Percentiles rank a stretch among this genome's conserved stretches.
Conservation (phyloP, 2,888 invertebrate species). For the Drosophila robusta region DNA sequence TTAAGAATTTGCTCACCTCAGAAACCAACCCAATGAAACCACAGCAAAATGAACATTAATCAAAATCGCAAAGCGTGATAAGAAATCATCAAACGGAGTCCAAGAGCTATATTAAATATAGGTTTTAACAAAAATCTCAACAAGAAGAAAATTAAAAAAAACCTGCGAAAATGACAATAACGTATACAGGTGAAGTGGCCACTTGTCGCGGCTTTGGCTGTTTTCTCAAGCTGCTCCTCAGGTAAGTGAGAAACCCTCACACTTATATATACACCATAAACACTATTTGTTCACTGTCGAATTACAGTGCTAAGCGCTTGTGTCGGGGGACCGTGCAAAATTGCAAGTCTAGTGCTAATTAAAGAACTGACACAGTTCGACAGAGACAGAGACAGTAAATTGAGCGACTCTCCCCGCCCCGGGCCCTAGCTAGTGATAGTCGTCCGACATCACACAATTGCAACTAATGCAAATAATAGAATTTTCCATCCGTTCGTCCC, state of each 20-base stretch:
- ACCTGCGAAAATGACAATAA: slow-evolving; percentile 89
- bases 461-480: slow-evolving; percentile 59
- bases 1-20: neutral
- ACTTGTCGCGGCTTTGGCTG: slow-evolving; percentile 94
- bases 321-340: slow-evolving; percentile 31
- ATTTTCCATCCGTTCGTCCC: slow-evolving; percentile 37
- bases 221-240: slow-evolving; percentile 92
- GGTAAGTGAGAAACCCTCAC: slow-evolving; percentile 87
- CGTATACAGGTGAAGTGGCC: slow-evolving; percentile 94
- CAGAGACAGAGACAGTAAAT: slow-evolving; percentile 9
- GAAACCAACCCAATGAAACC: neutral
- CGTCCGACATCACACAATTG: slow-evolving; percentile 43
- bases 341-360: slow-evolving; percentile 57
- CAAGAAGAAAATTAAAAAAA: slow-evolving; percentile 15
- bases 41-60: slow-evolving; percentile 48
- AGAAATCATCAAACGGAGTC: slow-evolving; percentile 8
- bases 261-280: slow-evolving; percentile 4
- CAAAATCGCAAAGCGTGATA: slow-evolving; percentile 38
- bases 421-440: slow-evolving; percentile 2
- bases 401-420: slow-evolving; percentile 12
- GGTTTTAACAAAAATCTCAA: slow-evolving; percentile 39
- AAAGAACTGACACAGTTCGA: slow-evolving; percentile 60
- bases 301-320: slow-evolving; percentile 16
- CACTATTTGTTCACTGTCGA: slow-evolving; percentile 1
- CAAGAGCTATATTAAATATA: slow-evolving; percentile 9